Percentiles rank a stretch among this genome's conserved stretches.
phyloP scores from a whole-genome alignment of 2,797 vertebrate genomes.

The Fistularia commersonii region DNA sequence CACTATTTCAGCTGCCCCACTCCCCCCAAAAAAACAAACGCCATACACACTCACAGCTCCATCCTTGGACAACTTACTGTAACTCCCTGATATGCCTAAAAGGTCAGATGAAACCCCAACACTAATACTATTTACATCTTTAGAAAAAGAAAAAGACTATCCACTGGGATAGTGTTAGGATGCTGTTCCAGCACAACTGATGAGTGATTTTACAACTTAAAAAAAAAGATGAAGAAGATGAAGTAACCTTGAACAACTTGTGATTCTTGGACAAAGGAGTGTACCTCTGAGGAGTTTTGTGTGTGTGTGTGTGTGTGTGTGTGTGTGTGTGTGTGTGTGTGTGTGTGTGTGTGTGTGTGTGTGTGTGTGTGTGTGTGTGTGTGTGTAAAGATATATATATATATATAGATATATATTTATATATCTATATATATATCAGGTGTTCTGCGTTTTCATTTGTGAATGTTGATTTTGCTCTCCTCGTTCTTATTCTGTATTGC shows the following conservation, averaged over 20 bases:
- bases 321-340: too few species aligned
- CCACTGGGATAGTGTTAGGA: slow-evolving; percentile 47
- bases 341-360: too few species aligned
- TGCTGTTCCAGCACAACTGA: slow-evolving; percentile 43
- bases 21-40: slow-evolving; percentile 9
- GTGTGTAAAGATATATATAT: slow-evolving; percentile 11
- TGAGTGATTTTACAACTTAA: slow-evolving; percentile 41
- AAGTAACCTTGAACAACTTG: slow-evolving; percentile 43
- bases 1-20: not conserved
- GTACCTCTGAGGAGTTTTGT: slow-evolving; percentile 50
- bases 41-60: slow-evolving; percentile 7
- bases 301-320: slow-evolving; percentile 25
- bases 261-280: slow-evolving; percentile 44
- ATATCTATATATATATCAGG: slow-evolving; percentile 45
- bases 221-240: slow-evolving; percentile 4
- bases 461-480: slow-evolving; percentile 52
- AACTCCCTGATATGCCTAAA: slow-evolving; percentile 38
- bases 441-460: slow-evolving; percentile 56
- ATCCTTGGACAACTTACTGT: slow-evolving; percentile 42
- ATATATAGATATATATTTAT: slow-evolving; percentile 14
- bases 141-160: slow-evolving; percentile 9
- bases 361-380: too few species aligned
- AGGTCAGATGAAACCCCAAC: slow-evolving; percentile 23
- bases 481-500: slow-evolving; percentile 43
- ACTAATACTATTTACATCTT: too few species aligned